phyloP scores from a whole-genome alignment of 2,888 invertebrate genomes.

The Hyposoter didymator region DNA sequence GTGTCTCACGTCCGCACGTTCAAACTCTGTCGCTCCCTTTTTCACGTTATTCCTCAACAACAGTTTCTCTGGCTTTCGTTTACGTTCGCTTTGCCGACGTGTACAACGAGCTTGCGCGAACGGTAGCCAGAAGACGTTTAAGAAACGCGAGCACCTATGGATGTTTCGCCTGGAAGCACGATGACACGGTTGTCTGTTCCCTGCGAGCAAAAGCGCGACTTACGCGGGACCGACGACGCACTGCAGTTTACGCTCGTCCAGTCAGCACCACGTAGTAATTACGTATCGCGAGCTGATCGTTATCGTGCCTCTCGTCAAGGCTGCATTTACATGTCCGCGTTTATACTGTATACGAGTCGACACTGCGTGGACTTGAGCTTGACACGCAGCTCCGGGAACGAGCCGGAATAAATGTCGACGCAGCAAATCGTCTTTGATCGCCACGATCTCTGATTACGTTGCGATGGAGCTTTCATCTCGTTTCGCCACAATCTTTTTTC shows the following conservation, averaged over 20 bases:
- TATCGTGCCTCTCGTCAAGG: slow-evolving; percentile 52
- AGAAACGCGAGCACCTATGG: slow-evolving; percentile 10
- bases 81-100: slow-evolving; percentile 25
- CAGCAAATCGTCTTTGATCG: neutral
- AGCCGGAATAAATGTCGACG: slow-evolving; percentile 6
- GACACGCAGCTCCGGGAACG: neutral
- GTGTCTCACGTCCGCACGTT: slow-evolving; percentile 45
- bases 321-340: neutral
- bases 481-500: neutral
- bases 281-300: slow-evolving; percentile 53
- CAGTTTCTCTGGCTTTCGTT: slow-evolving; percentile 20
- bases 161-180: neutral
- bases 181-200: slow-evolving; percentile 43
- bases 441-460: slow-evolving; percentile 5
- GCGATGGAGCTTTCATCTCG: slow-evolving; percentile 5
- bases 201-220: slow-evolving; percentile 28
- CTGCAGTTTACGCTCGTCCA: slow-evolving; percentile 27
- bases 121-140: slow-evolving; percentile 12
- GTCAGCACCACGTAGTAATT: slow-evolving; percentile 55
- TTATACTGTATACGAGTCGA: neutral
- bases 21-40: slow-evolving; percentile 29
- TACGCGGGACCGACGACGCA: slow-evolving; percentile 28
- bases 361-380: neutral
- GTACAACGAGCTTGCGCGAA: slow-evolving; percentile 26
- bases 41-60: slow-evolving; percentile 6